Evolutionary conservation across 2,797 vertebrate genomes (phyloP).

Genomic region (Semotilus atromaculatus): DNA sequence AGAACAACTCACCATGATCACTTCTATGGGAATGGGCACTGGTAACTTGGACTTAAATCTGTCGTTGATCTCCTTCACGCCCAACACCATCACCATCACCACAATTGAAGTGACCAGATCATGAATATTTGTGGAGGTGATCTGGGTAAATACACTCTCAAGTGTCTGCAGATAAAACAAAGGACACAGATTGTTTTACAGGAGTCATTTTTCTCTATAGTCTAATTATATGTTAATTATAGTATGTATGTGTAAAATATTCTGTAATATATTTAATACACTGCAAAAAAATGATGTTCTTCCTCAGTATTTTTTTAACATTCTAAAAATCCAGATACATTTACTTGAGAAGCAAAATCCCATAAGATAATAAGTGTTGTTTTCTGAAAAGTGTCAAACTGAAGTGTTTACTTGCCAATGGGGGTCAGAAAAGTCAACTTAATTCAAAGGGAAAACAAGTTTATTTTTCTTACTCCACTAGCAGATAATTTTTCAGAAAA

Average conservation of each 20-base stretch:
- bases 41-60: conserved; percentile 89
- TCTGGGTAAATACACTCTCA: conserved; percentile 82
- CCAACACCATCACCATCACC: conserved; percentile 85
- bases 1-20: conserved; percentile 86
- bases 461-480: neutral
- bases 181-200: neutral
- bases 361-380: no score
- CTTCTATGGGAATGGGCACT: conserved; percentile 91
- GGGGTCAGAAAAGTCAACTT: neutral
- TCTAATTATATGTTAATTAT: neutral
- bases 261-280: no score
- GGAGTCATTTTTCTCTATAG: neutral
- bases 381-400: no score
- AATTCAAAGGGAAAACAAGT: neutral
- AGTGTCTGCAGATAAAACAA: conserved; percentile 80
- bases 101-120: conserved; percentile 88
- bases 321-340: neutral
- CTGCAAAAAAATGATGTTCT: no score
- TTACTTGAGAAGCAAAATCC: no score
- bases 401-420: neutral
- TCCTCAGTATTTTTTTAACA: neutral
- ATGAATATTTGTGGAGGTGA: conserved; percentile 84
- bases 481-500: neutral
- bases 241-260: neutral
- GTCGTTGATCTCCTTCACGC: conserved; percentile 92